Base-by-base conservation (phyloP, 2,797 vertebrate species). In the Scolopax bukidnonensis region DNA sequence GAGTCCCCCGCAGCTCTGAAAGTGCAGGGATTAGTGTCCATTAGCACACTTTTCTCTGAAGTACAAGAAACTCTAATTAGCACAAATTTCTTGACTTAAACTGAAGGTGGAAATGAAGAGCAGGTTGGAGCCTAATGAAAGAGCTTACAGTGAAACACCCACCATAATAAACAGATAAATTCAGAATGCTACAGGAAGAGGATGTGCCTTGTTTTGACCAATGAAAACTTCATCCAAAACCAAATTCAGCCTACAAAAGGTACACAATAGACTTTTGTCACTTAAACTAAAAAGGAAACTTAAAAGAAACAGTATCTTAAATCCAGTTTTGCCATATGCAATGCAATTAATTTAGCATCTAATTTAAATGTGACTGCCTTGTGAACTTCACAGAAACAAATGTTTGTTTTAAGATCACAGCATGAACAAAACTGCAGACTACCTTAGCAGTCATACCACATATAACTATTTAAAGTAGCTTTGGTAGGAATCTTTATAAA, bases 1-100 rank as follows among this genome's bases (percentile, higher is more conserved):
- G 50, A 91, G 51, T 57, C 20, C 56, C 94, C 95, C 59, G 73
- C 68, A 86, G 94, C 73, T 96, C 82, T 86, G 10, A 43, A 94
- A 91, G 76, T 73, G 50, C 69, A 84, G 51, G 43, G 60, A 88
- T 92, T 91, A 79, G 50, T 24, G 61, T 78, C 79, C 89, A 92
- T 92, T 94, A 96, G 57, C 81, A 87, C 20, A 57, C 33, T 84
- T 81, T 43, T 65, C 54, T 71, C 73, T 65, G 33, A 91, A 88
- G 20, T 38, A 95, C 36, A 73, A 77, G 76, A 88, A 90, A 88
- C 23, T 69, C 16, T 33, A 84, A 73, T 93, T 63, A 88, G 73
- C 45, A 86, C 84, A 73, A 60, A 91, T 92, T 83, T 80, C 60
- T 43, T 73, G 36, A 78, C 76, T 86, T 59, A 88, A 92, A 81